Conservation (phyloP, 2,797 vertebrate genomes). For the Basileuterus tristriatus region DNA sequence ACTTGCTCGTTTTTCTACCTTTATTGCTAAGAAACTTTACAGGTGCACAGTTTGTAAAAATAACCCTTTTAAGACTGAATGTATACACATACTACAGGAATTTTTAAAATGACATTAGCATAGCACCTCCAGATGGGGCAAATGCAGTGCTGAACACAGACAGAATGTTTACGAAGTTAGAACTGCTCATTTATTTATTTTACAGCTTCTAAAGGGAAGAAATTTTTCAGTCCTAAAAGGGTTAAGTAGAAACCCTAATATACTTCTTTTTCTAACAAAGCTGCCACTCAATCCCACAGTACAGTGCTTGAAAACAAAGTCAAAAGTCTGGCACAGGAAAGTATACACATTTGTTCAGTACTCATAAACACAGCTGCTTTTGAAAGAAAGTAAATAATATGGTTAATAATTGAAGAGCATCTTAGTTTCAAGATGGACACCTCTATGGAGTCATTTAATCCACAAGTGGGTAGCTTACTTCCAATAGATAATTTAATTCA, state of each 20-base stretch:
- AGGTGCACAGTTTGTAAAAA: conserved; percentile 93
- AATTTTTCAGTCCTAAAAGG: conserved; percentile 76
- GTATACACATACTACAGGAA: conserved; percentile 68
- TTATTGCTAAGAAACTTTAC: conserved; percentile 98
- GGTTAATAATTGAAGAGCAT: conserved; percentile 69
- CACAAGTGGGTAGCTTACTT: conserved; percentile 47
- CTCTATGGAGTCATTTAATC: conserved; percentile 64
- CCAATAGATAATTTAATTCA: not conserved
- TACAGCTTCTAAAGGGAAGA: conserved; percentile 59
- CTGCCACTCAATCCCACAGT: conserved; percentile 87
- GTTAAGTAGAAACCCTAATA: conserved; percentile 76
- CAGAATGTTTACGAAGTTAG: conserved; percentile 57
- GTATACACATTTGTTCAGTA: conserved; percentile 91
- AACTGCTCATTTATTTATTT: conserved; percentile 20
- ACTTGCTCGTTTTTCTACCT: conserved; percentile 89
- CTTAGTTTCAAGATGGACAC: conserved; percentile 55
- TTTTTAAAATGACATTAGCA: conserved; percentile 65
- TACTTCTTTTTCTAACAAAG: conserved; percentile 80
- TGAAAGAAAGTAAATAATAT: conserved; percentile 77
- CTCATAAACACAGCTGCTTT: conserved; percentile 90
- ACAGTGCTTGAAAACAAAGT: conserved; percentile 89
- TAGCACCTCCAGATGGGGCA: conserved; percentile 69
- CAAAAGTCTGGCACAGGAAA: conserved; percentile 90
- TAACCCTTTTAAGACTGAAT: conserved; percentile 90
- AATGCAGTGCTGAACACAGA: conserved; percentile 69